These are phyloP conservation scores for Anguilla obscura DNA, from an alignment of 2,797 vertebrate genomes.

Conservation along the genomic window DNA sequence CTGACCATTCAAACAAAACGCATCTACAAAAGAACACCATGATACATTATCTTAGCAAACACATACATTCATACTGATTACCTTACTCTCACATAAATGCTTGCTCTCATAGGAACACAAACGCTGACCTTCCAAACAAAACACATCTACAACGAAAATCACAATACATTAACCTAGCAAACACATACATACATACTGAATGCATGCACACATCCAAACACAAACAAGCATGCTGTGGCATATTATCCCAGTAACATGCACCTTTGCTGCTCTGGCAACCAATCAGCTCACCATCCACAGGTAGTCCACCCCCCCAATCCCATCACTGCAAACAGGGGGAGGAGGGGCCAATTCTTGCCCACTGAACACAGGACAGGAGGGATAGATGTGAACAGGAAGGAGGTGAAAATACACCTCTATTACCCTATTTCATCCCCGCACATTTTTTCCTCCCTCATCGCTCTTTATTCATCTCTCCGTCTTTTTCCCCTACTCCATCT, in stretches of 20 bases:
- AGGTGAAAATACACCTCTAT: neutral
- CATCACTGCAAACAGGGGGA: neutral
- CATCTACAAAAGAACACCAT: too few relatives aligned
- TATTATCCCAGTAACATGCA: neutral
- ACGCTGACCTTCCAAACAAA: neutral
- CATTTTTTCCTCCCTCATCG: neutral
- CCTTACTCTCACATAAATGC: too few relatives aligned
- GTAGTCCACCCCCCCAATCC: neutral
- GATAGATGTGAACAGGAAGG: neutral
- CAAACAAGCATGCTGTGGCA: neutral
- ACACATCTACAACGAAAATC: neutral
- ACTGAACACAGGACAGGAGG: neutral
- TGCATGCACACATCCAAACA: neutral
- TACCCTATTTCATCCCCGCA: neutral
- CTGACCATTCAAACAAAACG: too few relatives aligned
- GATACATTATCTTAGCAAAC: too few relatives aligned
- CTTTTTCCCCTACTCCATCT: constrained; percentile 22
- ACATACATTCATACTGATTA: too few relatives aligned
- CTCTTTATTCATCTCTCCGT: neutral
- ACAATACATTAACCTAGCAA: neutral
- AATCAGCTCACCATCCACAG: neutral
- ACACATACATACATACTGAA: neutral
- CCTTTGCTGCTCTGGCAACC: neutral
- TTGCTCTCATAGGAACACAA: neutral
- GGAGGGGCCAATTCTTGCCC: neutral